Evolutionary conservation across 2,888 invertebrate genomes (phyloP), one percentile per base, ranked within the genome.

Genomic region (Anoplius nigerrimus): DNA sequence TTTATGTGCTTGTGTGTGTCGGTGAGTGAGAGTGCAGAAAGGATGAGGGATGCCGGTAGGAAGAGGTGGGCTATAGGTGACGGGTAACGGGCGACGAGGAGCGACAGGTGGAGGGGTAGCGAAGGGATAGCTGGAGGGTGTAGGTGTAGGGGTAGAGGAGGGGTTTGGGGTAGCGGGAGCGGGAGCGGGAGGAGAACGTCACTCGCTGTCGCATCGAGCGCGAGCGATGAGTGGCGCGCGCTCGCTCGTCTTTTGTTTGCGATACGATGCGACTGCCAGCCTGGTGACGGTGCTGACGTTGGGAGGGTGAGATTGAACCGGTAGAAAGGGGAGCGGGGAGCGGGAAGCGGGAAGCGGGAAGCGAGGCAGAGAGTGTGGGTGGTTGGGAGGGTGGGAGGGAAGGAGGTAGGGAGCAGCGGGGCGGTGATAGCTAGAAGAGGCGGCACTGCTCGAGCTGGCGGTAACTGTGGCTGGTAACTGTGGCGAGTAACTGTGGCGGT

Each of bases 161-260:
- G 56, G 52, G 66, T 22, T 54, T 48, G 55, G 55, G 52, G 60
- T 63, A 21, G 55, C 60, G 72, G 69, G 59, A 62, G 74, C 72
- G 71, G 65, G 69, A 71, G 53, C 65, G 70, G 66, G 56, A 65
- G 75, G 64, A 42, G 76, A 68, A 85, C 86, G 86, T 86, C 87
- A 87, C 85, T 87, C 85, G 87, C 85, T 86, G 87, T 84, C 86
- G 85, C 85, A 86, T 86, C 82, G 83, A 83, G 81, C 83, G 80
- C 84, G 81, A 82, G 80, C 85, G 84, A 86, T 84, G 86, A 86
- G 86, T 86, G 82, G 85, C 86, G 84, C 86, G 84, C 85, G 82
- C 84, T 82, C 79, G 84, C 82, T 86, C 86, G 87, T 86, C 87
- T 87, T 87, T 87, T 87, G 87, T 87, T 87, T 87, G 87, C 86